Percentiles rank a stretch among this genome's conserved stretches.
Evolutionary conservation across 2,888 invertebrate species (phyloP).

Genomic region (Drosophila atripex): DNA sequence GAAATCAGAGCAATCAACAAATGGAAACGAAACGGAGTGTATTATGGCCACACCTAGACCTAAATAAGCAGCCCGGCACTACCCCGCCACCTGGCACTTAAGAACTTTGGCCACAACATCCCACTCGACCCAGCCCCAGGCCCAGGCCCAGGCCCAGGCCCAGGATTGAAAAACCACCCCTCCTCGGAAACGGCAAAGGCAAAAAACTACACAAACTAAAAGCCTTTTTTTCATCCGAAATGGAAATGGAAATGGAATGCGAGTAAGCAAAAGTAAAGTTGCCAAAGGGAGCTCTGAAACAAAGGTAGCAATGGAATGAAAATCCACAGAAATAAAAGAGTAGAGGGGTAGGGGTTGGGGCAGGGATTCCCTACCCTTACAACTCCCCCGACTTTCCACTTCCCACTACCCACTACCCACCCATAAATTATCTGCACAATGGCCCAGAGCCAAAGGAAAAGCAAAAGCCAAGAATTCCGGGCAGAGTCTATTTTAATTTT

Average conservation of each 20-base stretch:
- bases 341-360: constrained; percentile 1
- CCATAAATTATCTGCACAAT: constrained; percentile 70
- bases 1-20: constrained; percentile 36
- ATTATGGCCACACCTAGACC: constrained; percentile 60
- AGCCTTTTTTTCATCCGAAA: constrained; percentile 35
- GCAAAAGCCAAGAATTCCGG: constrained; percentile 23
- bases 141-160: background rate
- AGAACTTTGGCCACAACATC: constrained; percentile 7
- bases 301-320: constrained; percentile 46
- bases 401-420: background rate
- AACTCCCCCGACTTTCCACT: background rate
- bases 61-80: constrained; percentile 29
- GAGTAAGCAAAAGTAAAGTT: constrained; percentile 46
- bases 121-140: background rate
- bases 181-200: too few species aligned
- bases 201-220: constrained; percentile 40
- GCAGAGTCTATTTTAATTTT: constrained; percentile 73
- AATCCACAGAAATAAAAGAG: constrained; percentile 32
- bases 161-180: constrained; percentile 23
- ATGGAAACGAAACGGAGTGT: constrained; percentile 19
- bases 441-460: constrained; percentile 53
- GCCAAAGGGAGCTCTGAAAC: constrained; percentile 53
- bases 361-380: constrained; percentile 16
- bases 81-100: constrained; percentile 24
- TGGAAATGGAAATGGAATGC: constrained; percentile 64